phyloP scores from a whole-genome alignment of 2,888 invertebrate genomes.

The Epirrhoe tristata region DNA sequence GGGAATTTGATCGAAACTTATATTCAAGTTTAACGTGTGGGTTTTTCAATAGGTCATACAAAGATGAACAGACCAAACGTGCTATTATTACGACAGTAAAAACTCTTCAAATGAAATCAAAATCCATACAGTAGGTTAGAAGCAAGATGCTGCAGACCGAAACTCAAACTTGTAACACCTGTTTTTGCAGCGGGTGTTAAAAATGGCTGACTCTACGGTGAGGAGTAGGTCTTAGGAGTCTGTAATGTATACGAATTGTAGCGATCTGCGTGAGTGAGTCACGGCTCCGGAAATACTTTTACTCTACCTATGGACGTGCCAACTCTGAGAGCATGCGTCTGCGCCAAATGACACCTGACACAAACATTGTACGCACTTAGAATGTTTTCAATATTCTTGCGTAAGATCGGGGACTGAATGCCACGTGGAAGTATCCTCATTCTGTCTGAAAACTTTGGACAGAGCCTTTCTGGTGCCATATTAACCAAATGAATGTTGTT shows the following conservation, averaged over 20 bases:
- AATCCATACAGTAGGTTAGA: no score
- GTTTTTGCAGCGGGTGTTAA: no score
- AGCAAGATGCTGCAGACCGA: no score
- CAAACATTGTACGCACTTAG: slow-evolving; percentile 20
- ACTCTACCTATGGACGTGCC: slow-evolving; percentile 44
- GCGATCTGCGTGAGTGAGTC: slow-evolving; percentile 57
- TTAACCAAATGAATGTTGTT: no score
- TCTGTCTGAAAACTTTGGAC: not conserved
- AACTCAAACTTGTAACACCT: no score
- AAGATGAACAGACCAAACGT: not conserved
- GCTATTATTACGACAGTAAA: no score
- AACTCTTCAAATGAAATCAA: no score
- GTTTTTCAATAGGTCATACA: not conserved
- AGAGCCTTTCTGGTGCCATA: no score
- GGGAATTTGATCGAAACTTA: no score
- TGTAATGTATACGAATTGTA: slow-evolving; percentile 23
- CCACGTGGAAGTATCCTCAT: not conserved
- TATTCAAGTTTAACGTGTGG: no score
- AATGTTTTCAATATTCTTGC: slow-evolving; percentile 7
- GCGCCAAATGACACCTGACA: slow-evolving; percentile 25
- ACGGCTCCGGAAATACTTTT: slow-evolving; percentile 48
- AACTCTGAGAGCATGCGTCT: slow-evolving; percentile 46
- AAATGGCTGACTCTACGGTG: not conserved
- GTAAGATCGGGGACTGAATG: slow-evolving; percentile 6
- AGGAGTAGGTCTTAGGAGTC: not conserved